Evolutionary conservation across 2,797 vertebrate genomes (phyloP).

Genomic region (Hydrocynus forskahlii): DNA sequence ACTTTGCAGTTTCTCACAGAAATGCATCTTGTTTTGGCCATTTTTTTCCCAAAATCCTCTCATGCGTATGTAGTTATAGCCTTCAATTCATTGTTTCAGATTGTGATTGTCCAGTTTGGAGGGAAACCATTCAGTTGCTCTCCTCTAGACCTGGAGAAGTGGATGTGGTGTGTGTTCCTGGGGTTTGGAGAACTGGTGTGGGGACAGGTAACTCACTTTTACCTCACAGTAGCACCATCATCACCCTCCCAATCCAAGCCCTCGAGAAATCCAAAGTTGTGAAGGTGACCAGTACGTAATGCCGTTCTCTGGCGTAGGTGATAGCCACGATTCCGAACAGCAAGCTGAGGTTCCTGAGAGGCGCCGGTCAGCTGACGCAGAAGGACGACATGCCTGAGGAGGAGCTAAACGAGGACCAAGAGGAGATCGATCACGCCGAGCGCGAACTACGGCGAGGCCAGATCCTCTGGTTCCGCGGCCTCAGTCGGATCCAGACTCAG

Average conservation of each 20-base stretch:
- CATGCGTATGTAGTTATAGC: too few species aligned
- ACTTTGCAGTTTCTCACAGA: too few species aligned
- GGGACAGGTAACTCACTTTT: slow-evolving; percentile 89
- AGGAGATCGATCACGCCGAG: slow-evolving; percentile 97
- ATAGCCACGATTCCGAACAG: slow-evolving; percentile 92
- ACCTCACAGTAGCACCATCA: background rate
- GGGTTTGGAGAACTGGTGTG: slow-evolving; percentile 96
- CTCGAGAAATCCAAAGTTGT: background rate
- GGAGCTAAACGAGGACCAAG: slow-evolving; percentile 92
- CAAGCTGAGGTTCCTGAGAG: slow-evolving; percentile 92
- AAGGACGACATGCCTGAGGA: slow-evolving; percentile 93
- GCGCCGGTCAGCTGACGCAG: slow-evolving; percentile 89
- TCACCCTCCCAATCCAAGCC: background rate
- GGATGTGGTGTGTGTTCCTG: slow-evolving; percentile 99
- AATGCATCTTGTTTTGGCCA: too few species aligned
- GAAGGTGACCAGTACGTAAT: background rate
- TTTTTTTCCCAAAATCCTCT: too few species aligned
- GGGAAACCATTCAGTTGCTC: slow-evolving; percentile 98
- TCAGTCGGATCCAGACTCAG: slow-evolving; percentile 98
- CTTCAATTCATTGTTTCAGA: slow-evolving; percentile 72
- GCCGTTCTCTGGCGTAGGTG: slow-evolving; percentile 74
- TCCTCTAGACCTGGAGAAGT: slow-evolving; percentile 92
- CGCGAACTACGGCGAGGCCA: slow-evolving; percentile 95
- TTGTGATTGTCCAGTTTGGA: slow-evolving; percentile 96
- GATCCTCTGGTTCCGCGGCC: slow-evolving; percentile 98